Base-by-base conservation (phyloP, 1,140 invertebrate species). In the Drosophila varians region DNA sequence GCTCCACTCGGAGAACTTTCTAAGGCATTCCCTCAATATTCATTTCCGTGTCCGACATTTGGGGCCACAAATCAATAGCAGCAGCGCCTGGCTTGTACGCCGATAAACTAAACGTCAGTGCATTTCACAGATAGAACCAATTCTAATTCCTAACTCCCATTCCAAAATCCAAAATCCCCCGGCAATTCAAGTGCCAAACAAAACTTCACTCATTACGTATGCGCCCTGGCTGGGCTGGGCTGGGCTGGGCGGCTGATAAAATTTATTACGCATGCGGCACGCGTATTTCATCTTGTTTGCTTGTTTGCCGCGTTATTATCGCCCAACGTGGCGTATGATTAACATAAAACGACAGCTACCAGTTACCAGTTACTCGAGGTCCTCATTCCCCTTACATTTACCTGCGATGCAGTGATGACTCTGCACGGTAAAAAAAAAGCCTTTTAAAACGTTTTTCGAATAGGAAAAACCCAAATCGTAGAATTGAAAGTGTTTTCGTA, bases 211-310 rank as follows among this genome's bases (percentile, higher is more conserved):
- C 55, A 56, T 45, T 56, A 52, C 26, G 31, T 40, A 64, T 40
- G 31, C 38, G 34, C 49, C 38, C 47, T 49, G 68, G 42, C 6
- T 34, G 31, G 31, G 48, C 43, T 69, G n/a, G n/a, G n/a, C n/a
- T n/a, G n/a, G 68, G 42, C 6, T 34, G 31, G 31, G 48, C 43
- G 61, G 72, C 62, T 61, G 72, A 86, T 84, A 73, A 79, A 76
- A 86, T 86, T 87, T 87, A 87, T 87, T 87, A 82, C 64, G 77
- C 82, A 87, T 87, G 82, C 82, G 74, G 75, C 74, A 74, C 82
- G 82, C 82, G 82, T 87, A 74, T 87, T 87, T 87, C 77, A 87
- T 87, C 83, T 87, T 87, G 82, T 87, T 87, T 87, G 77, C 82
- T 82, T 87, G 77, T 87, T 84, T 87, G 82, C 69, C 77, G 82